These are phyloP conservation scores for Actias luna DNA, from an alignment of 2,888 invertebrate genomes.

Conservation along the genomic window DNA sequence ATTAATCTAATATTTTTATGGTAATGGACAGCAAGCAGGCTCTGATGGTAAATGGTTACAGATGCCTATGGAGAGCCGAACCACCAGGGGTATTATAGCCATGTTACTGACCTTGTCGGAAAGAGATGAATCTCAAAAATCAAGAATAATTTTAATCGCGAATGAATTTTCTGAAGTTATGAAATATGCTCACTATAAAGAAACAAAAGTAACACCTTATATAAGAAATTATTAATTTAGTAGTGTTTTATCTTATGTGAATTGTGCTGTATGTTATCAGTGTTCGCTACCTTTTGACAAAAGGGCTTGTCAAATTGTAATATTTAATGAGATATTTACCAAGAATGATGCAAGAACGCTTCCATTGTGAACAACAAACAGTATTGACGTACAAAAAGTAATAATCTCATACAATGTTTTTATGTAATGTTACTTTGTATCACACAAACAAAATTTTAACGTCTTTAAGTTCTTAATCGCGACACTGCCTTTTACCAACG, in stretches of 20 bases:
- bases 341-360: neutral
- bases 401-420: slow-evolving; percentile 3
- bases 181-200: neutral
- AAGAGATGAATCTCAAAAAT: too few relatives aligned
- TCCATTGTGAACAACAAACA: neutral
- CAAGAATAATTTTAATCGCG: neutral
- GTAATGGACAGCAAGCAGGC: too few relatives aligned
- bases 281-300: neutral
- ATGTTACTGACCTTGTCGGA: too few relatives aligned
- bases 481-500: neutral
- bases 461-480: neutral
- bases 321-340: neutral
- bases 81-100: too few relatives aligned
- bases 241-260: slow-evolving; percentile 9
- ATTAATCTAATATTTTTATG: too few relatives aligned
- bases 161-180: neutral
- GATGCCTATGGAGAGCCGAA: too few relatives aligned
- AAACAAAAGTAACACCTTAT: neutral
- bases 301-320: neutral
- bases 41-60: too few relatives aligned
- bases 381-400: neutral
- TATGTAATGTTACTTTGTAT: neutral
- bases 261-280: slow-evolving; percentile 3
- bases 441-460: neutral
- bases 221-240: neutral